phyloP scores from a whole-genome alignment of 1,140 invertebrate genomes.

The Conopomorpha cramerella region DNA sequence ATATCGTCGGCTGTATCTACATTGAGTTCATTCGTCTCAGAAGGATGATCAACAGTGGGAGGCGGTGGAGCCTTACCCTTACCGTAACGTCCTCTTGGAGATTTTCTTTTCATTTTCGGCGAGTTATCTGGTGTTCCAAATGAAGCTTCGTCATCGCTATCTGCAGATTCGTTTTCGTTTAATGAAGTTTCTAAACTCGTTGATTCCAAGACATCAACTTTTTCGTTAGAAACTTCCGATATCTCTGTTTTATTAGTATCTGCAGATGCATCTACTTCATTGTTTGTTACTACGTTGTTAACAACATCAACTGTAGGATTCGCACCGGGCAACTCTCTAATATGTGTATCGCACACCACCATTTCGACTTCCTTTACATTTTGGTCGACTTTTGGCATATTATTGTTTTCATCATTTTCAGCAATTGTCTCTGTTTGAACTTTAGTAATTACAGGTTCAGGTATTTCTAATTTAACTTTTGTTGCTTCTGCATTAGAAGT shows the following conservation, averaged over 20 bases:
- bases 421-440: neutral
- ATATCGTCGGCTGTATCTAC: too few species aligned
- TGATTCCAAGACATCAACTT: constrained; percentile 12
- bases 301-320: neutral
- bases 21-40: too few species aligned
- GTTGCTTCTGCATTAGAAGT: neutral
- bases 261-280: constrained; percentile 4
- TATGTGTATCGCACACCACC: neutral
- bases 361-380: neutral
- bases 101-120: constrained; percentile 36
- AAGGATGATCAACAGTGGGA: too few species aligned
- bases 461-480: neutral
- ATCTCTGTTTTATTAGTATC: constrained; percentile 9
- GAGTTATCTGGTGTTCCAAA: constrained; percentile 55
- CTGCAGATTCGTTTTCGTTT: constrained; percentile 25
- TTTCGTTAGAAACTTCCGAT: too few species aligned
- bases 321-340: neutral
- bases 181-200: constrained; percentile 15
- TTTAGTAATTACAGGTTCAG: neutral
- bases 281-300: constrained; percentile 3
- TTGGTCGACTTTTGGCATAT: neutral
- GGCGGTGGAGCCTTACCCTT: constrained; percentile 50
- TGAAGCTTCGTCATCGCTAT: constrained; percentile 45
- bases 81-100: constrained; percentile 41
- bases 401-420: constrained; percentile 6